Evolutionary conservation across 2,888 invertebrate genomes (phyloP), one percentile per base, ranked within the genome.

Genomic region (Charanyca ferruginea): DNA sequence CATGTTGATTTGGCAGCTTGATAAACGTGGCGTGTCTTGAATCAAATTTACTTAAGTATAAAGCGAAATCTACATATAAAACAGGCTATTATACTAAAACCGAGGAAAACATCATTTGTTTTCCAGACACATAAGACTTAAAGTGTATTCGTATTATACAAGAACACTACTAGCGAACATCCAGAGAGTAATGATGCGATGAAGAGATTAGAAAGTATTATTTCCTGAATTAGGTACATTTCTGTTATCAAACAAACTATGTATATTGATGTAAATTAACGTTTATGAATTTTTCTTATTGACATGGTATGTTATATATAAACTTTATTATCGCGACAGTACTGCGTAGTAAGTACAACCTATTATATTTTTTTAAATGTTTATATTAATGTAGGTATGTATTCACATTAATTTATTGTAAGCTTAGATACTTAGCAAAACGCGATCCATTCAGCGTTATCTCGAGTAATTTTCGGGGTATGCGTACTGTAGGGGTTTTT

Each of bases 21-120:
- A 41, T 45, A n/a, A 41, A 18, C 20, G 28, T 58, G 42, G 13
- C 28, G 57, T 47, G 38, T 53, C 38, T n/a, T 22, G 13, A 64
- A 61, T 61, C 18, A n/a, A 49, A 45, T n/a, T 55, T 54, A 45
- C 22, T n/a, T 51, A 7, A 52, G 13, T 51, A 53, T 72, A 54
- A 35, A 65, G 44, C n/a, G 11, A 58, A 66, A 69, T 69, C 54
- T 73, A 66, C 69, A 65, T 65, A 66, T 47, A 61, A 61, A 72
- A 57, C 44, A 66, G 49, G 55, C 8, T 59, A 25, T 42, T 47
- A 13, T 32, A 52, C 47, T 62, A 51, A 72, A 38, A 67, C 52
- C 49, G 41, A 48, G n/a, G 60, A 54, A 51, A 23, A 55, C 44
- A 9, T 57, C 6, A 38, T 76, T 60, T 22, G 42, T 47, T 55